phyloP scores from a whole-genome alignment of 2,797 vertebrate genomes.

The Enteromius radiatus region DNA sequence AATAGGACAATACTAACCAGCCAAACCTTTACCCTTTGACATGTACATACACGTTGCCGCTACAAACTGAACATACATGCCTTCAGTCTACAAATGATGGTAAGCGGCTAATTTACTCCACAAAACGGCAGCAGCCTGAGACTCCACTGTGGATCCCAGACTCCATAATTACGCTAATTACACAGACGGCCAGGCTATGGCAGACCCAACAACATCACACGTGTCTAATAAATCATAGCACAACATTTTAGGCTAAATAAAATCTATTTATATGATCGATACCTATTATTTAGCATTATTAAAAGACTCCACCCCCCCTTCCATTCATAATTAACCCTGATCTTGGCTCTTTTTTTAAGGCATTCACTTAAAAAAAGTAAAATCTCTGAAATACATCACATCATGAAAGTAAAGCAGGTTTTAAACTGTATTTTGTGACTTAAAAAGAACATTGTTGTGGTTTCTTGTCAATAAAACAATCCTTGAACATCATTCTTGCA shows the following conservation, averaged over 20 bases:
- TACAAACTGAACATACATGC: not conserved
- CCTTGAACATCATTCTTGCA: not conserved
- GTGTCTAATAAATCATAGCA: slow-evolving; percentile 33
- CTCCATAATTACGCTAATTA: slow-evolving; percentile 59
- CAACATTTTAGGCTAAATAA: not conserved
- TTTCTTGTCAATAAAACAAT: not conserved
- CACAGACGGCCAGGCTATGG: slow-evolving; percentile 31
- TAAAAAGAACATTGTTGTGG: not conserved
- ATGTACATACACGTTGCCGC: not conserved
- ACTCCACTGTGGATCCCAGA: slow-evolving; percentile 25
- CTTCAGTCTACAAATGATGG: not conserved
- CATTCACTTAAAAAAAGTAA: not conserved
- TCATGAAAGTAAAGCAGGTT: not conserved
- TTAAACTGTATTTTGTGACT: not conserved
- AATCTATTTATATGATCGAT: not conserved
- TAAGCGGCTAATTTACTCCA: slow-evolving; percentile 47
- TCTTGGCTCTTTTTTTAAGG: not conserved
- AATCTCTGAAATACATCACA: not conserved
- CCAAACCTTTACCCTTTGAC: not conserved
- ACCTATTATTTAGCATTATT: slow-evolving; percentile 9
- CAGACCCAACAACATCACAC: no score
- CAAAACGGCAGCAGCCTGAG: slow-evolving; percentile 42
- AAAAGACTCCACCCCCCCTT: not conserved
- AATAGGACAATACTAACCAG: not conserved
- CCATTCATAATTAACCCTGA: slow-evolving; percentile 11